A percentile compares a stretch with the other conserved stretches of the same genome.
Conservation (phyloP, 2,113 vertebrate genomes). For the Cavia aperea region DNA sequence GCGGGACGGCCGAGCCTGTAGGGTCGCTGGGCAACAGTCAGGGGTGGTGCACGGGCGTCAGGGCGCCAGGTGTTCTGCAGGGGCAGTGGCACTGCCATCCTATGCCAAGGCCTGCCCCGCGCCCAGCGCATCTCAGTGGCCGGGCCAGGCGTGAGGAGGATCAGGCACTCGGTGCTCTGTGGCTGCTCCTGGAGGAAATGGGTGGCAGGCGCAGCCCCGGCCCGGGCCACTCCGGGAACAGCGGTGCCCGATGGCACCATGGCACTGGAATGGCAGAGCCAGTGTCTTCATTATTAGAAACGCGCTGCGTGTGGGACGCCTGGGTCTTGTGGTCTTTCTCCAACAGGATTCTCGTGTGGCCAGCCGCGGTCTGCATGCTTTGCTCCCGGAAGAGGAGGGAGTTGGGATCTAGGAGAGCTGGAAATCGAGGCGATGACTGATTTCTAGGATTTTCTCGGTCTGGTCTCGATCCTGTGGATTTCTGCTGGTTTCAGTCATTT, state of each 20-base stretch:
- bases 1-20: background rate
- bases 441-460: slow-evolving; percentile 35
- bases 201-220: accelerated
- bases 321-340: too few relatives aligned
- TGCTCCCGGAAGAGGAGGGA: background rate
- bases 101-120: background rate
- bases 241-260: accelerated
- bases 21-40: background rate
- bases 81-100: accelerated
- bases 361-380: accelerated
- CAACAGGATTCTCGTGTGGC: background rate
- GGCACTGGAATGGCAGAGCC: accelerated
- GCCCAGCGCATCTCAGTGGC: too few relatives aligned
- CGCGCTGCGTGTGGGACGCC: background rate
- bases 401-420: background rate
- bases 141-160: background rate
- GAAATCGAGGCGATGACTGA: slow-evolving; percentile 16
- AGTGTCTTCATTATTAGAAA: accelerated
- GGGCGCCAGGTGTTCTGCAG: background rate
- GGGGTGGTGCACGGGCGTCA: background rate
- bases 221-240: background rate
- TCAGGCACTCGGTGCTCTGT: background rate
- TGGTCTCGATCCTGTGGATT: slow-evolving; percentile 39
- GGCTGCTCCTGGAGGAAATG: background rate
- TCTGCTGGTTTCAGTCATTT: slow-evolving; percentile 47